Conservation (phyloP, 2,888 invertebrate species). For the Drosophila mercatorum region DNA sequence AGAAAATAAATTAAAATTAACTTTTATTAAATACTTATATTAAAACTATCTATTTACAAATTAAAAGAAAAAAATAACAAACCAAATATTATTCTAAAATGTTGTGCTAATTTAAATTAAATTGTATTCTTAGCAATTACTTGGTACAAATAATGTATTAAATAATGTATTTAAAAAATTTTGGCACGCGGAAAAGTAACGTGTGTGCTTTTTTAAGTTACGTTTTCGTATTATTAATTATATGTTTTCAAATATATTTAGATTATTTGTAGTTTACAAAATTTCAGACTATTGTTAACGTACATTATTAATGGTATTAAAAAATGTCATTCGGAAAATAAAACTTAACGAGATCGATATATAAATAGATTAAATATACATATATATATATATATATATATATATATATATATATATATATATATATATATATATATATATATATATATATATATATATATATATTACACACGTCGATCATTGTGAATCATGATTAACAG, state of each 20-base stretch:
- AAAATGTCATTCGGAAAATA: constrained; percentile 62
- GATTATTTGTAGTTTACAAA: constrained; percentile 47
- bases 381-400: constrained; percentile 1
- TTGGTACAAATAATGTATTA: constrained; percentile 11
- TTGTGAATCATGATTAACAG: constrained; percentile 18
- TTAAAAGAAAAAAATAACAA: constrained; percentile 26
- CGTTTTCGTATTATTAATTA: constrained; percentile 23
- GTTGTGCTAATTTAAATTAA: not conserved
- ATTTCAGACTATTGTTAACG: constrained; percentile 70
- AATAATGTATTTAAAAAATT: constrained; percentile 42
- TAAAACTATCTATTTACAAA: constrained; percentile 51
- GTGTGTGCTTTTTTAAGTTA: constrained; percentile 6
- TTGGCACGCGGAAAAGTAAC: constrained; percentile 63
- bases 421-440: constrained; percentile 42
- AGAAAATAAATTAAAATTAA: constrained; percentile 51
- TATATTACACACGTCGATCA: constrained; percentile 33
- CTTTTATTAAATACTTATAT: constrained; percentile 50
- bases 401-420: constrained; percentile 14
- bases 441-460: constrained; percentile 6
- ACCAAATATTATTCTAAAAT: constrained; percentile 22
- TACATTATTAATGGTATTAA: constrained; percentile 32
- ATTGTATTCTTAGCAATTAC: constrained; percentile 6
- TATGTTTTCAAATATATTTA: constrained; percentile 26
- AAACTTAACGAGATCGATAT: constrained; percentile 73
- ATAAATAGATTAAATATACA: constrained; percentile 37